A percentile compares a stretch with the other conserved stretches of the same genome.
These are phyloP conservation scores for Engraulis encrasicolus DNA, from an alignment of 2,113 vertebrate genomes.

Conservation along the genomic window DNA sequence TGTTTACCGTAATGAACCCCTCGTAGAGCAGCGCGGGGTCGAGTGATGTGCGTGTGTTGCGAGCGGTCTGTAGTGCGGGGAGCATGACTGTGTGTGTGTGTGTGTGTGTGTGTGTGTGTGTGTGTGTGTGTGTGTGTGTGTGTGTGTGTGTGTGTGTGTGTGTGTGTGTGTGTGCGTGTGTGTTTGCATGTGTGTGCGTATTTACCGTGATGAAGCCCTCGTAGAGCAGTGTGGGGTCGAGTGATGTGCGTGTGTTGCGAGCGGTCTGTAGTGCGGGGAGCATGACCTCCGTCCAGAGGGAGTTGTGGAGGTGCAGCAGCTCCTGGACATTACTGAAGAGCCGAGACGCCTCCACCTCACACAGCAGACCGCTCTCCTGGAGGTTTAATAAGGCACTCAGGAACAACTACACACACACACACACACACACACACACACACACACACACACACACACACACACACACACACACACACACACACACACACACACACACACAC, in stretches of 20 bases:
- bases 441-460: not conserved
- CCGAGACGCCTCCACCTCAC: constrained; percentile 84
- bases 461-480: not conserved
- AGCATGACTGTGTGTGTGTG: too few species aligned
- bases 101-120: too few species aligned
- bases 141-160: too few species aligned
- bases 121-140: too few species aligned
- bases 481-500: not conserved
- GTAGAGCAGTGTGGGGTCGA: constrained; percentile 84
- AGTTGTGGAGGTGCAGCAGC: constrained; percentile 81
- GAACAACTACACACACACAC: constrained; percentile 55
- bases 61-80: too few species aligned
- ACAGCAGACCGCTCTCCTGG: constrained; percentile 73
- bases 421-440: too few species aligned
- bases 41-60: too few species aligned
- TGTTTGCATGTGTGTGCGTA: not conserved
- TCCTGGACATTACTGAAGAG: constrained; percentile 93
- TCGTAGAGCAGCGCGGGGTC: too few species aligned
- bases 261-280: constrained; percentile 83
- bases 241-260: constrained; percentile 68
- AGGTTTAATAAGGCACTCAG: constrained; percentile 72
- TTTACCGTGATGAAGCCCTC: constrained; percentile 87
- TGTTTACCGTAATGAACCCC: not conserved
- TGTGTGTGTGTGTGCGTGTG: too few species aligned
- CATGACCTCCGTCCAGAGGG: constrained; percentile 88